Conservation (phyloP, 2,888 invertebrate species). For the Cheilosia variabilis region DNA sequence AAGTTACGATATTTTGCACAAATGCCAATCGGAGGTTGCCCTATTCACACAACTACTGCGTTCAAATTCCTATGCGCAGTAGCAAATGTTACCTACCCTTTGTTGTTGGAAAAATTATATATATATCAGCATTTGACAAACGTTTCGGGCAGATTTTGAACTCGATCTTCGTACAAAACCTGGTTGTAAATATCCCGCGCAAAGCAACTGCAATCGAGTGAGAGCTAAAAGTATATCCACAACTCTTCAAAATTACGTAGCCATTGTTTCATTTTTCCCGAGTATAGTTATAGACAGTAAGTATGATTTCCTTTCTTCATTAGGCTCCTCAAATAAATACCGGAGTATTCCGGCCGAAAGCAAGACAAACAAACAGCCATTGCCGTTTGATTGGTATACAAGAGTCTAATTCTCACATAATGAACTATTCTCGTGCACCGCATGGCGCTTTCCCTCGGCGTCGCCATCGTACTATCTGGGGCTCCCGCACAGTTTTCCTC, state of each 20-base stretch:
- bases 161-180: too few relatives aligned
- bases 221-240: too few relatives aligned
- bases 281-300: background rate
- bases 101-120: too few relatives aligned
- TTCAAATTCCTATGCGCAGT: too few relatives aligned
- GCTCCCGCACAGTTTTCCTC: conserved; percentile 16
- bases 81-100: too few relatives aligned
- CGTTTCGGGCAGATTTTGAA: background rate
- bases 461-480: conserved; percentile 4
- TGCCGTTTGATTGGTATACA: conserved; percentile 32
- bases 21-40: too few relatives aligned
- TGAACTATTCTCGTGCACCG: conserved; percentile 69
- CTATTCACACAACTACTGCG: too few relatives aligned
- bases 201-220: too few relatives aligned
- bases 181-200: too few relatives aligned
- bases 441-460: conserved; percentile 13
- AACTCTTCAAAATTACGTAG: background rate
- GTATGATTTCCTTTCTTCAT: conserved; percentile 53
- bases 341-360: background rate
- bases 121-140: background rate
- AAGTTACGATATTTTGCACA: too few relatives aligned
- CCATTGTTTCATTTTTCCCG: background rate
- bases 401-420: conserved; percentile 64
- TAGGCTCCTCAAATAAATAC: conserved; percentile 4
- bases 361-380: conserved; percentile 42